These are phyloP conservation scores for Sylvia borin DNA, from an alignment of 2,797 vertebrate species.

Conservation along the genomic window DNA sequence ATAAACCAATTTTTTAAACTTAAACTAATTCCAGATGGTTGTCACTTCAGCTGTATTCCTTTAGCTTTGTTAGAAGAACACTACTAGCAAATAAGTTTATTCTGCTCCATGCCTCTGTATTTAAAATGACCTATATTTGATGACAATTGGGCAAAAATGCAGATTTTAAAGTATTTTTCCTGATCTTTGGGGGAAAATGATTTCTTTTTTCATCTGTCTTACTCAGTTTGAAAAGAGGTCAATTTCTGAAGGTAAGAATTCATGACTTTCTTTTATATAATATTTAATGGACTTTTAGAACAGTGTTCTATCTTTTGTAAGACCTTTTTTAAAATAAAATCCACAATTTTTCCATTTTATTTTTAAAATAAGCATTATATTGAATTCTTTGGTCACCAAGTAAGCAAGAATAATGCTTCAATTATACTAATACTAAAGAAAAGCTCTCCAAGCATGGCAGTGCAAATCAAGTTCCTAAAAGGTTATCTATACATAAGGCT, in stretches of 20 bases:
- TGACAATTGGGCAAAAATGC: background rate
- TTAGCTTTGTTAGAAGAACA: background rate
- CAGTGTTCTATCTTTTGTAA: background rate
- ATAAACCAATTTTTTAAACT: background rate
- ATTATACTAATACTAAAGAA: background rate
- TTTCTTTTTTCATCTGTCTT: background rate
- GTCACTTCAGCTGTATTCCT: background rate
- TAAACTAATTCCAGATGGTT: background rate
- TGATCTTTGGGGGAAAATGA: background rate
- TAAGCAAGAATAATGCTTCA: background rate
- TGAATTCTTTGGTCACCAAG: background rate
- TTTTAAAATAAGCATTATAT: background rate
- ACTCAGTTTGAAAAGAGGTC: background rate
- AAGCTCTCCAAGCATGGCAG: background rate
- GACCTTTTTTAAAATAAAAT: background rate
- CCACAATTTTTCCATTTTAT: background rate
- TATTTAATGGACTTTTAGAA: background rate
- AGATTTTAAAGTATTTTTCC: background rate
- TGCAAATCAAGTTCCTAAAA: background rate
- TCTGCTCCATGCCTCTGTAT: background rate
- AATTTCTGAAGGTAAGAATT: background rate
- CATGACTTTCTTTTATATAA: background rate
- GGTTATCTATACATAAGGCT: background rate
- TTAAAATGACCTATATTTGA: background rate
- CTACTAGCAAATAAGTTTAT: background rate